Evolutionary conservation across 1,140 invertebrate species (phyloP).

Genomic region (Bombus vancouverensis): DNA sequence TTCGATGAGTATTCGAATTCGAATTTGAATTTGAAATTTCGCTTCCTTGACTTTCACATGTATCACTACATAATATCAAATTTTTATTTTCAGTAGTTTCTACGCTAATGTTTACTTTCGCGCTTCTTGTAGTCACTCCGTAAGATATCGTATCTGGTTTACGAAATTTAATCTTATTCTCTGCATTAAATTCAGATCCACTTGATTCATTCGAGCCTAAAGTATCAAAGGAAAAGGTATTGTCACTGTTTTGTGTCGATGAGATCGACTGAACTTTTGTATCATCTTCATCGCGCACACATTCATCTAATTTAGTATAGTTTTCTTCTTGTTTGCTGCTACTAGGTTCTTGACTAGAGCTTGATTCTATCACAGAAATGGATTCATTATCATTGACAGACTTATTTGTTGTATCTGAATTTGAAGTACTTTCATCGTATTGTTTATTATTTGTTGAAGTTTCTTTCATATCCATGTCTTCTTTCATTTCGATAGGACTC

Average conservation of each 20-base stretch:
- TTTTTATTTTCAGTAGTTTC: conserved; percentile 25
- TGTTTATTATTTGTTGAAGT: background rate
- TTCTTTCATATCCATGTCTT: background rate
- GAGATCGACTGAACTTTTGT: background rate
- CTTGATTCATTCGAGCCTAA: background rate
- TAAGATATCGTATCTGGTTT: background rate
- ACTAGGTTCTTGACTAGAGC: conserved; percentile 39
- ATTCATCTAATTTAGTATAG: background rate
- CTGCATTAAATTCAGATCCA: background rate
- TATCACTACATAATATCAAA: background rate
- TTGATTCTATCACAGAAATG: conserved; percentile 49
- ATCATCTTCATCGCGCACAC: background rate
- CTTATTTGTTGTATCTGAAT: conserved; percentile 10
- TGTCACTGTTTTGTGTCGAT: background rate
- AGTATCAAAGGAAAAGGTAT: background rate
- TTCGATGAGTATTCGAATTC: background rate
- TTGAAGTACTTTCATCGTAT: background rate
- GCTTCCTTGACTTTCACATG: conserved; percentile 1
- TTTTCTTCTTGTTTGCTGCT: background rate
- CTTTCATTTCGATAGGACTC: background rate
- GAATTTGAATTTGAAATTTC: conserved; percentile 3
- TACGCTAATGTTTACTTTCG: background rate
- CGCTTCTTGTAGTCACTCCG: background rate
- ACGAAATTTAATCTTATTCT: conserved; percentile 2
- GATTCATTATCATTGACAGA: conserved; percentile 15